Conservation (phyloP, 2,888 invertebrate genomes). For the Schrankia costaestrigalis region DNA sequence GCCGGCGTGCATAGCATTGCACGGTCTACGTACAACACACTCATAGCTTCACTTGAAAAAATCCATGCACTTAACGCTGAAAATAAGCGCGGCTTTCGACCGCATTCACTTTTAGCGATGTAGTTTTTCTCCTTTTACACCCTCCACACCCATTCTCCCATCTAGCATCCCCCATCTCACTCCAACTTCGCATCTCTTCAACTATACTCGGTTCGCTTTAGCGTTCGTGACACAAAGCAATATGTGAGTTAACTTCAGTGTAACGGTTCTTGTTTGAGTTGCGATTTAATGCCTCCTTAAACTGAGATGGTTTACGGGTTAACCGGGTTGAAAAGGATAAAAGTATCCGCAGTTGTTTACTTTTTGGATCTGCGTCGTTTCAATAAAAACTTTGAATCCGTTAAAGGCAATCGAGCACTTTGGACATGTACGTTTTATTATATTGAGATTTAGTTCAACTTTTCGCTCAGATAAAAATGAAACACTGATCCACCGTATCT, state of each 20-base stretch:
- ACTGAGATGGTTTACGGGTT: conserved; percentile 80
- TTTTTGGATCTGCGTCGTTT: conserved; percentile 63
- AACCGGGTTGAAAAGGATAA: conserved; percentile 75
- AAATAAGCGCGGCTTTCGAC: conserved; percentile 79
- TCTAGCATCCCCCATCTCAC: conserved; percentile 62
- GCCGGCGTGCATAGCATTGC: conserved; percentile 15
- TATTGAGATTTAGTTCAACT: conserved; percentile 34
- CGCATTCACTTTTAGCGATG: conserved; percentile 81
- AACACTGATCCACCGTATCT: conserved; percentile 28
- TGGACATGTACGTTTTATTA: conserved; percentile 42
- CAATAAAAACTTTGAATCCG: conserved; percentile 71
- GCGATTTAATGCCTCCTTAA: conserved; percentile 81
- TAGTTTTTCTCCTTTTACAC: conserved; percentile 80
- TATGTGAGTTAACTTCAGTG: conserved; percentile 80
- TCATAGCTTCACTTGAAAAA: conserved; percentile 76
- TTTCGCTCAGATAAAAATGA: conserved; percentile 35
- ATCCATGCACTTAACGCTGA: conserved; percentile 79
- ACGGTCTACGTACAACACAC: conserved; percentile 37
- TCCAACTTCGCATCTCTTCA: conserved; percentile 58
- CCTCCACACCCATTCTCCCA: conserved; percentile 73
- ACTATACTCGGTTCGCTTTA: conserved; percentile 67
- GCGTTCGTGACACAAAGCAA: conserved; percentile 80
- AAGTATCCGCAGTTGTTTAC: conserved; percentile 72
- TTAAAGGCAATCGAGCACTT: conserved; percentile 56
- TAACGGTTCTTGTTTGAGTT: conserved; percentile 80